Percentiles rank a stretch among this genome's conserved stretches.
phyloP scores from a whole-genome alignment of 2,113 vertebrate genomes.

The Zosterops pallidus region DNA sequence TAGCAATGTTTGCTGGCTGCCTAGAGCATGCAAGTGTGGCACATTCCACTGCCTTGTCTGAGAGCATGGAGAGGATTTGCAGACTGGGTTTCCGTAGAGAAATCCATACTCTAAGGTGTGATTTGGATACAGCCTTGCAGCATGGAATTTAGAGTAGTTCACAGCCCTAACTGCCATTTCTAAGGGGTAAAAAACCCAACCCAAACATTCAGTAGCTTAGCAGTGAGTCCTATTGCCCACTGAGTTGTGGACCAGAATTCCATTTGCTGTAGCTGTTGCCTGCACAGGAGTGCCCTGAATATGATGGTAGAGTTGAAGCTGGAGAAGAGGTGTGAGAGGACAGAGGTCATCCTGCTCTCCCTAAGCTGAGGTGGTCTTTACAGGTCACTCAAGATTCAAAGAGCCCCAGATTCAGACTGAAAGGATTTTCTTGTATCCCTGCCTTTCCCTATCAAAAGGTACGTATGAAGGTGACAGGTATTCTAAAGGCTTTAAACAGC shows the following conservation, averaged over 20 bases:
- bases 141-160: background rate
- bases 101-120: accelerated
- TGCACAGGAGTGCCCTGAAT: background rate
- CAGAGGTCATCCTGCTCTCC: background rate
- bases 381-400: background rate
- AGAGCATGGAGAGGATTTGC: background rate
- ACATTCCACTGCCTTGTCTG: background rate
- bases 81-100: background rate
- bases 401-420: background rate
- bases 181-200: background rate
- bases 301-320: background rate
- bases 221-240: background rate
- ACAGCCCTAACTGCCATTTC: background rate
- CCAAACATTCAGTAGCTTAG: background rate
- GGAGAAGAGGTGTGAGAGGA: background rate
- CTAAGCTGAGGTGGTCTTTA: background rate
- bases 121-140: background rate
- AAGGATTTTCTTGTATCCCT: background rate
- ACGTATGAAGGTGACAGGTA: background rate
- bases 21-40: too few species aligned
- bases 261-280: background rate
- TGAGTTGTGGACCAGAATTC: background rate
- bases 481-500: background rate
- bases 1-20: background rate
- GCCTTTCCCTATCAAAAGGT: background rate